phyloP scores from a whole-genome alignment of 2,888 invertebrate genomes.

The Augiades crinisus region DNA sequence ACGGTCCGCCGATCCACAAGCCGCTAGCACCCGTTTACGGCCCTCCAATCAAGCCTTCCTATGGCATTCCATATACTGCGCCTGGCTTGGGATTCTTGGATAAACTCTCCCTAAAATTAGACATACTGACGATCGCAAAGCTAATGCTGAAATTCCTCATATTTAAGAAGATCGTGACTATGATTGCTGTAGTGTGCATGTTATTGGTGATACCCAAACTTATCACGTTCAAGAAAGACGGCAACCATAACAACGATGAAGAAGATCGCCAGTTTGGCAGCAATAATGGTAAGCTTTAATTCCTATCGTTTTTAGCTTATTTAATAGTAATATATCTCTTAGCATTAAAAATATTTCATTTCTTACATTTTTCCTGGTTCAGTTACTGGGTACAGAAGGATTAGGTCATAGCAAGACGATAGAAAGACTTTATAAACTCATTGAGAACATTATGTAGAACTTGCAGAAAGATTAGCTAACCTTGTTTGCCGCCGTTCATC shows the following conservation, averaged over 20 bases:
- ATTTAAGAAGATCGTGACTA: slow-evolving; percentile 91
- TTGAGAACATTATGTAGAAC: too few species aligned
- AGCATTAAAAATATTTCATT: too few species aligned
- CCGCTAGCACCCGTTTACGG: slow-evolving; percentile 62
- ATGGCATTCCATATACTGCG: slow-evolving; percentile 81
- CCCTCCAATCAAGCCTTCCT: slow-evolving; percentile 67
- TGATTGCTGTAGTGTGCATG: slow-evolving; percentile 88
- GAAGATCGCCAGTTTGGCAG: slow-evolving; percentile 58
- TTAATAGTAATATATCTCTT: too few species aligned
- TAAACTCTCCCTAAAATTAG: slow-evolving; percentile 86
- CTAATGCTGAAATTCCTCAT: slow-evolving; percentile 88
- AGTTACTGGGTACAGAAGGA: too few species aligned
- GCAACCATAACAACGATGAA: slow-evolving; percentile 48
- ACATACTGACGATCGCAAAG: slow-evolving; percentile 87
- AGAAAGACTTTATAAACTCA: too few species aligned
- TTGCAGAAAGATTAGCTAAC: too few species aligned
- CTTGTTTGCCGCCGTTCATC: too few species aligned
- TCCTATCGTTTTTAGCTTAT: background rate
- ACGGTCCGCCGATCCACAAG: slow-evolving; percentile 61
- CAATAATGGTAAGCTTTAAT: slow-evolving; percentile 49
- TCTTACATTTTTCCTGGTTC: too few species aligned
- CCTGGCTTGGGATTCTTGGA: slow-evolving; percentile 80
- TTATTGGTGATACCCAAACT: slow-evolving; percentile 89
- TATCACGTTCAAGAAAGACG: slow-evolving; percentile 71
- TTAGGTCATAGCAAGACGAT: too few species aligned